Evolutionary conservation across 2,888 invertebrate species (phyloP).

Genomic region (Noctua janthina): DNA sequence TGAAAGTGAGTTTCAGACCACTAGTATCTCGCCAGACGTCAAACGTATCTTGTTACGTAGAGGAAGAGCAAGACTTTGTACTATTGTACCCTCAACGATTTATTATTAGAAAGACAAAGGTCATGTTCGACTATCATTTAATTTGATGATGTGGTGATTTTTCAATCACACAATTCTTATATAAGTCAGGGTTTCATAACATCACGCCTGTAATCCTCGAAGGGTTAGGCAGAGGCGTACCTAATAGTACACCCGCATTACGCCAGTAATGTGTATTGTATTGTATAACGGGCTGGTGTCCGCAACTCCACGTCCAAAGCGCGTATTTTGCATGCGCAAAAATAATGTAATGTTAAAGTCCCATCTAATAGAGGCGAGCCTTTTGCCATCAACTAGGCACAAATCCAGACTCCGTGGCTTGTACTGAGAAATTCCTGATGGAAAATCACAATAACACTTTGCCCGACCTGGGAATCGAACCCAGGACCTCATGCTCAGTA

Average conservation of each 20-base stretch:
- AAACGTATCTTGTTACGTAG: slow-evolving; percentile 47
- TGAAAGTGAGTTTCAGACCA: slow-evolving; percentile 31
- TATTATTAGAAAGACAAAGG: slow-evolving; percentile 10
- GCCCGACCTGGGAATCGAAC: not conserved
- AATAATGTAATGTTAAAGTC: no score
- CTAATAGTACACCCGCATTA: no score
- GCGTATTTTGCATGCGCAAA: no score
- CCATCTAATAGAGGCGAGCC: not conserved
- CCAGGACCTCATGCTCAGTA: not conserved
- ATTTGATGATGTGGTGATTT: not conserved
- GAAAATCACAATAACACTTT: not conserved
- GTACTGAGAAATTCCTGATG: not conserved
- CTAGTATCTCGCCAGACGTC: slow-evolving; percentile 30
- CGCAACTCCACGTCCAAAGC: no score
- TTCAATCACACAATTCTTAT: not conserved
- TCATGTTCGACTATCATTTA: not conserved
- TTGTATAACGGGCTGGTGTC: no score
- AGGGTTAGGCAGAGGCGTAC: not conserved
- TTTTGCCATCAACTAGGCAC: not conserved
- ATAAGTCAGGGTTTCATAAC: not conserved
- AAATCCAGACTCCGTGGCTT: not conserved
- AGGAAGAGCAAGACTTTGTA: slow-evolving; percentile 24
- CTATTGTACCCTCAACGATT: slow-evolving; percentile 24
- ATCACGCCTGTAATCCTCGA: not conserved
- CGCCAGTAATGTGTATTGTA: no score